Base-by-base conservation (phyloP, 2,113 vertebrate genomes). In the Campylomormyrus numenius region DNA sequence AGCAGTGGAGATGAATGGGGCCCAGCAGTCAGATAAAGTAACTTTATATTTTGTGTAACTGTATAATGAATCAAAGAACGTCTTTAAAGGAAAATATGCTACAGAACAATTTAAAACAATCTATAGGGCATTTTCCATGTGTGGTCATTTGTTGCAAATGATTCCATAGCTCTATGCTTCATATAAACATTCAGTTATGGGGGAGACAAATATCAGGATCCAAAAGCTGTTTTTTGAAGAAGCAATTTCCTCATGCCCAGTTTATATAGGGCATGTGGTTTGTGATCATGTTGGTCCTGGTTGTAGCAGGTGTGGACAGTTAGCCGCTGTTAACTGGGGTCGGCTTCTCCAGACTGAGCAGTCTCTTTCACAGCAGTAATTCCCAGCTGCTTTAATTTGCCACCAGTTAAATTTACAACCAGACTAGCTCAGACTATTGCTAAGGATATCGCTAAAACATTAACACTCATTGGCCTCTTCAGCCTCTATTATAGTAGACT, bases 1-100 rank as follows among this genome's bases (percentile, higher is more conserved):
- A 88, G 88, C 50, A 5, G 11, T 56, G 66, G 6, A 89, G 88
- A 88, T 91, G 90, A 91, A 92, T 90, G 90, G 84, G 52, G 62
- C 70, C 90, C 74, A 56, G 85, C 49, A 90, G 74, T 13, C 19
- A 91, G 87, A 84, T 74, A 87, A 66, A 80, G 74, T 91, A 89
- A 80, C 74, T 80, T 50, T 50, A 86, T 27, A 49, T 48, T n/a
- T 86, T 48, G 56, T 89, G 90, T 91, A 90, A 91, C 88, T 80
- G 80, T 77, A 56, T 89, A 42, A 58, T 42, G 86, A 89, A 89
- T 92, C 88, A 90, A 89, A 83, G 89, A 74, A 89, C 62, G 10
- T 87, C 31, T 35, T n/a, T 31, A 70, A 70, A 70, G 62, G 27
- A 70, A 27, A 70, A 70, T 70, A 70, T 70, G 62, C 27, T 70